A percentile compares a stretch with the other conserved stretches of the same genome.
These are phyloP conservation scores for Calameuta filiformis DNA, from an alignment of 2,888 invertebrate genomes.

Conservation along the genomic window DNA sequence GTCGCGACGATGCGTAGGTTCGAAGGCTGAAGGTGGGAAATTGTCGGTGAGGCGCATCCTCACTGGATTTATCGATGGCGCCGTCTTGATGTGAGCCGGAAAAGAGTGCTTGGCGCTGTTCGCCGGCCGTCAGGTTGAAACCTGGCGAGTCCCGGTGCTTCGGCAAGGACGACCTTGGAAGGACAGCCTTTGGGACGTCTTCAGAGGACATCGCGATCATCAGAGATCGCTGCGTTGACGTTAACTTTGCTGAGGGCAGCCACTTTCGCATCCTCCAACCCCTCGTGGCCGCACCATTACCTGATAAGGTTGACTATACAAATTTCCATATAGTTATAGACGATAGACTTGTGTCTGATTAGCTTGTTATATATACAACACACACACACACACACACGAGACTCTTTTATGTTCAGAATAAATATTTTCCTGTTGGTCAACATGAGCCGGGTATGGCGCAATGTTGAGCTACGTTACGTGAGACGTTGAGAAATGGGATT, in stretches of 20 bases:
- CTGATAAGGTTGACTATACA: slow-evolving; percentile 56
- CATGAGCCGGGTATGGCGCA: not conserved
- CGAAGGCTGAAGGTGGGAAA: slow-evolving; percentile 20
- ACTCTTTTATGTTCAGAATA: not conserved
- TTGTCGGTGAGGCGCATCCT: slow-evolving; percentile 19
- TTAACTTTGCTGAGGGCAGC: slow-evolving; percentile 31
- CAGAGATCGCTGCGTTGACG: not conserved
- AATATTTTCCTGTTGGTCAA: not conserved
- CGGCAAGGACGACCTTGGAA: slow-evolving; percentile 27
- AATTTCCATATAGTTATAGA: slow-evolving; percentile 22
- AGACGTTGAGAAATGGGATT: not conserved
- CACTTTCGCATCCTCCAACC: slow-evolving; percentile 59
- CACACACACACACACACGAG: not conserved
- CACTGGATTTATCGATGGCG: slow-evolving; percentile 43
- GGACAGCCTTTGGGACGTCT: not conserved
- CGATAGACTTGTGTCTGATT: not conserved
- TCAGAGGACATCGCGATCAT: not conserved
- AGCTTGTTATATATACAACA: not conserved
- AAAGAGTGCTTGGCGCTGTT: slow-evolving; percentile 38
- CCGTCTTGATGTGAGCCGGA: slow-evolving; percentile 51
- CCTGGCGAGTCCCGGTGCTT: slow-evolving; percentile 46
- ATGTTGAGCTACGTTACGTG: not conserved
- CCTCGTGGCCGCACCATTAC: slow-evolving; percentile 62
- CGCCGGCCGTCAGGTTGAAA: slow-evolving; percentile 47
- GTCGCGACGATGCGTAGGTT: slow-evolving; percentile 25